Percentiles rank a stretch among this genome's conserved stretches.
Conservation (phyloP, 1,140 invertebrate species). For the Marisa cornuarietis region DNA sequence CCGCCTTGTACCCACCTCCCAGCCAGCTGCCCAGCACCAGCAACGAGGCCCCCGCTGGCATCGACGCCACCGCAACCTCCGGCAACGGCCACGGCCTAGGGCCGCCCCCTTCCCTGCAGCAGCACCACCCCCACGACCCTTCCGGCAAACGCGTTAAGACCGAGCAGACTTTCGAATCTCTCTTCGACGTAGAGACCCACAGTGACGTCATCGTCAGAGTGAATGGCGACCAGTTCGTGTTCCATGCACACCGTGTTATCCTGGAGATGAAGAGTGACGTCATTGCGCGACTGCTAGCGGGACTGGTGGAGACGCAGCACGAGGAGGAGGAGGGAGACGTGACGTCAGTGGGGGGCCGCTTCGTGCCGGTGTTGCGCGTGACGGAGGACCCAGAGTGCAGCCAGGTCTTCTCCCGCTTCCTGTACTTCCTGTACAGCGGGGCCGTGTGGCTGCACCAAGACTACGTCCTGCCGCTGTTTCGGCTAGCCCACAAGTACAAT, state of each 20-base stretch:
- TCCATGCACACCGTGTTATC: conserved; percentile 59
- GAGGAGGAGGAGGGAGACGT: conserved; percentile 25
- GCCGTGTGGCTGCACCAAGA: conserved; percentile 61
- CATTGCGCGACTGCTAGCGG: conserved; percentile 52
- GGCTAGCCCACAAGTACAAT: conserved; percentile 53
- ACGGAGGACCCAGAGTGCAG: conserved; percentile 52
- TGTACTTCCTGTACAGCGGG: conserved; percentile 62
- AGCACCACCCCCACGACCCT: conserved; percentile 49
- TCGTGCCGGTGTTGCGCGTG: conserved; percentile 43
- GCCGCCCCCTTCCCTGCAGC: not conserved
- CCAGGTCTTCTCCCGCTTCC: conserved; percentile 57
- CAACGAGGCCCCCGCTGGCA: conserved; percentile 47
- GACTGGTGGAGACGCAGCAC: not conserved
- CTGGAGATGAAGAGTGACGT: conserved; percentile 57
- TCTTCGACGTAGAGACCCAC: conserved; percentile 56
- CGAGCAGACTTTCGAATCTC: conserved; percentile 53
- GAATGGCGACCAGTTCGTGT: conserved; percentile 52
- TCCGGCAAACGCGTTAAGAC: conserved; percentile 58
- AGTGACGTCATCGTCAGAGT: conserved; percentile 56
- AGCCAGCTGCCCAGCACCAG: conserved; percentile 46
- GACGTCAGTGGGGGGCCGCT: conserved; percentile 25
- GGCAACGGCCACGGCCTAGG: conserved; percentile 14
- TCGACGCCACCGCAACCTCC: conserved; percentile 15
- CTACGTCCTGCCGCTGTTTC: conserved; percentile 56
- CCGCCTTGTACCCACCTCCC: conserved; percentile 48